Percentiles rank a stretch among this genome's conserved stretches.
These are phyloP conservation scores for Alcis repandata DNA, from an alignment of 2,888 invertebrate species.

Conservation along the genomic window DNA sequence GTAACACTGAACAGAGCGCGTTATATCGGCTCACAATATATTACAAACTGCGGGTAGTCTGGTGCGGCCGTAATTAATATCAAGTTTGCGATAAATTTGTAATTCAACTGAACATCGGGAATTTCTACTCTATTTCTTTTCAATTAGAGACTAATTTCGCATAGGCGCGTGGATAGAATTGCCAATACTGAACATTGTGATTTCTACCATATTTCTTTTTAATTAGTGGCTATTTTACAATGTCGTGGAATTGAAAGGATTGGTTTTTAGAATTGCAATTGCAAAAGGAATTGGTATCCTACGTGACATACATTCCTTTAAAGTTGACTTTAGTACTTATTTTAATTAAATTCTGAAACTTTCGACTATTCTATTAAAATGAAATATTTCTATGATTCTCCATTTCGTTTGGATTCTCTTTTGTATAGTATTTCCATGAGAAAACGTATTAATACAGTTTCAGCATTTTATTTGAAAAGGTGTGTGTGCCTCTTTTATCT, in stretches of 20 bases:
- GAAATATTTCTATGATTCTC: too few species aligned
- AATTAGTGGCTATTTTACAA: neutral
- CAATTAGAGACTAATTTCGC: conserved; percentile 9
- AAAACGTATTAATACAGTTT: too few species aligned
- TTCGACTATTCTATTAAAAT: too few species aligned
- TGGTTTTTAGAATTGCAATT: too few species aligned
- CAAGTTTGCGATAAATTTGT: conserved; percentile 70
- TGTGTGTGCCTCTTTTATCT: too few species aligned
- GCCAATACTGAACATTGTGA: conserved; percentile 10
- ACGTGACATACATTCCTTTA: too few species aligned
- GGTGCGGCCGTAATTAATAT: conserved; percentile 78
- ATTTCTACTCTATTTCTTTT: conserved; percentile 31
- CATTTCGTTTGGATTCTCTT: too few species aligned
- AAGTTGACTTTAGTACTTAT: too few species aligned
- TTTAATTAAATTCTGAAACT: too few species aligned
- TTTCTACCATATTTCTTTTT: conserved; percentile 27
- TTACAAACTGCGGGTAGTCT: conserved; percentile 73
- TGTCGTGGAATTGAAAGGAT: neutral
- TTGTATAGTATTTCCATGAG: too few species aligned
- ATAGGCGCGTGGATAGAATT: conserved; percentile 13
- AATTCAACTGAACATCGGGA: conserved; percentile 26
- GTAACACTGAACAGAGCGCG: conserved; percentile 38
- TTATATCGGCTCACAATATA: conserved; percentile 64
- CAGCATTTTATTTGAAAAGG: too few species aligned
- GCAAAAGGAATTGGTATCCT: too few species aligned